phyloP scores from a whole-genome alignment of 2,888 invertebrate genomes.

The Hemicrepidius hirtus region DNA sequence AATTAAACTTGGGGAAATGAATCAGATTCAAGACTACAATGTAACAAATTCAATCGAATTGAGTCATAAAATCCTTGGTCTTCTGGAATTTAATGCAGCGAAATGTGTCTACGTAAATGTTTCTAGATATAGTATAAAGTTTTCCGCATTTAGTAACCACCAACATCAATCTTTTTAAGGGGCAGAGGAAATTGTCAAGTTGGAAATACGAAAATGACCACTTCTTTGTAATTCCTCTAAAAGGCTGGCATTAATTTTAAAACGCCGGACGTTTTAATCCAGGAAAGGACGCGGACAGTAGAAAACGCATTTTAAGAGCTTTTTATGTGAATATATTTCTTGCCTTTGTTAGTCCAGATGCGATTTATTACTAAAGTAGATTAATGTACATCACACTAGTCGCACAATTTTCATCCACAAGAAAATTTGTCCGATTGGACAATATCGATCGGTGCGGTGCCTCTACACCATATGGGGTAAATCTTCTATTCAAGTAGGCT shows the following conservation, averaged over 20 bases:
- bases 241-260: constrained; percentile 65
- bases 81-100: constrained; percentile 15
- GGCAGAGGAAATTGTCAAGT: constrained; percentile 53
- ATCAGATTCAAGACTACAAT: neutral
- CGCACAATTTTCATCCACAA: constrained; percentile 17
- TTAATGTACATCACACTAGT: constrained; percentile 46
- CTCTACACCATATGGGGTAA: no score
- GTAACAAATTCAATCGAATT: neutral
- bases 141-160: constrained; percentile 34
- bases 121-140: constrained; percentile 26
- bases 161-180: constrained; percentile 61
- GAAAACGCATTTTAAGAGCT: constrained; percentile 63
- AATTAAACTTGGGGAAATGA: neutral
- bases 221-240: constrained; percentile 65
- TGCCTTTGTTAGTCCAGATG: constrained; percentile 56
- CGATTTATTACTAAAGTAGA: constrained; percentile 52
- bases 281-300: constrained; percentile 63
- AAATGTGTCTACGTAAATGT: constrained; percentile 12
- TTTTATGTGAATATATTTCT: constrained; percentile 61
- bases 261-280: constrained; percentile 66
- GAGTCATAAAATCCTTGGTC: constrained; percentile 14
- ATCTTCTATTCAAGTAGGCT: no score
- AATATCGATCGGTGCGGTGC: no score
- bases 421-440: constrained; percentile 24
- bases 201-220: constrained; percentile 58